Base-by-base conservation (phyloP, 2,888 invertebrate genomes). In the Nectonema munidae region DNA sequence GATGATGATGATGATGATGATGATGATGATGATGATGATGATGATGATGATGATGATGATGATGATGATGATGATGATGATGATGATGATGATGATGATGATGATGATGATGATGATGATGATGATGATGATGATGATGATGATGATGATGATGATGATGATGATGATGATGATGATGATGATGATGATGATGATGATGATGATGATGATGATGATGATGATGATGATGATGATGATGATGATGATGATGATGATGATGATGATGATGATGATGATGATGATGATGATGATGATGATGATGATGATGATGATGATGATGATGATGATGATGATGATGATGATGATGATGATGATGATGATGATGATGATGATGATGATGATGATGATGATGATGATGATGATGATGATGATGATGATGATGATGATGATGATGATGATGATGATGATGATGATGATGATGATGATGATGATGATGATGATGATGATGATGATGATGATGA, bases 1-100 rank as follows among this genome's bases (percentile, higher is more conserved):
- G 25, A 25, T 25, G 25, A 25, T 25, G 25, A 25, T 25, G 25
- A 25, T 25, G 25, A 25, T 25, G 25, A 25, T 25, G 25, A 25
- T 25, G 25, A 25, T 25, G 25, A 25, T 25, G 25, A 25, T 25
- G 25, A 25, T 25, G 25, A 25, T 25, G 25, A 25, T 25, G 25
- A 25, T 25, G 25, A 25, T 25, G 25, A 25, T 25, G 25, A 25
- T 25, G 25, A 25, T 25, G 25, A 25, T 25, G 25, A 25, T 25
- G 25, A 25, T 25, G 25, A 25, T 25, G 25, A 25, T 25, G 25
- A 25, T 25, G 25, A 25, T 25, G 25, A 25, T 25, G 25, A 25
- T 25, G 25, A 25, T 25, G 25, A 25, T 25, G 25, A 25, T 25
- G 25, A 25, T 25, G 25, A 25, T 25, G 25, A 25, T 25, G 25